Percentiles rank a stretch among this genome's conserved stretches.
These are phyloP conservation scores for Parnassius glacialis DNA, from an alignment of 2,888 invertebrate genomes.

Conservation along the genomic window DNA sequence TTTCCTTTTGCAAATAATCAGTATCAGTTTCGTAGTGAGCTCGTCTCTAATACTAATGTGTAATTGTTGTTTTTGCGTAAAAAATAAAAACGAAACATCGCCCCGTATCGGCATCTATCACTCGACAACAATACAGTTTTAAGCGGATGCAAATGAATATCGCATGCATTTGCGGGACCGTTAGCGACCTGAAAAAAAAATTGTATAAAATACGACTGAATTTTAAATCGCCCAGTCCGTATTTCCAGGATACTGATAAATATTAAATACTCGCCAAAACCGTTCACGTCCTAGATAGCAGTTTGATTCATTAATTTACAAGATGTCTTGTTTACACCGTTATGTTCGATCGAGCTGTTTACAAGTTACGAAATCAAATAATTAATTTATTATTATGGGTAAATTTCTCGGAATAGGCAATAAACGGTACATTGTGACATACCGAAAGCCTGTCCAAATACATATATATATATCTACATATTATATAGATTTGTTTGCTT, in stretches of 20 bases:
- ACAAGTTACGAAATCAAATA: neutral
- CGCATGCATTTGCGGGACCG: constrained; percentile 8
- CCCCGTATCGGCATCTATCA: neutral
- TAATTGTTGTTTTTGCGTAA: constrained; percentile 10
- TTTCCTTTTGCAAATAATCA: too few species aligned
- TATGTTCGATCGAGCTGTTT: constrained; percentile 1
- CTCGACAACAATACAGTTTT: neutral
- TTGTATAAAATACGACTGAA: neutral
- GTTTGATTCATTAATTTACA: neutral
- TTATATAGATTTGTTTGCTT: neutral
- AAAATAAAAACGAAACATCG: constrained; percentile 1
- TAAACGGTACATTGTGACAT: too few species aligned
- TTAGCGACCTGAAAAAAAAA: constrained; percentile 20
- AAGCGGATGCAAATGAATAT: neutral
- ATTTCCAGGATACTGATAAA: constrained; percentile 8
- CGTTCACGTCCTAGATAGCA: neutral
- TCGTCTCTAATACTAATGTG: neutral
- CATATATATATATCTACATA: neutral
- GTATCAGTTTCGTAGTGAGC: neutral
- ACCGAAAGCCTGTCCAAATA: too few species aligned
- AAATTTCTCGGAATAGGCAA: neutral
- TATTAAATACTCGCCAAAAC: neutral
- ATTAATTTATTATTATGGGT: neutral
- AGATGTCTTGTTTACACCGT: neutral
- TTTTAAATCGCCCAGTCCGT: constrained; percentile 12